Evolutionary conservation across 92 coral and sea anemone species (phyloP).

Genomic region (Porites cylindrica): DNA sequence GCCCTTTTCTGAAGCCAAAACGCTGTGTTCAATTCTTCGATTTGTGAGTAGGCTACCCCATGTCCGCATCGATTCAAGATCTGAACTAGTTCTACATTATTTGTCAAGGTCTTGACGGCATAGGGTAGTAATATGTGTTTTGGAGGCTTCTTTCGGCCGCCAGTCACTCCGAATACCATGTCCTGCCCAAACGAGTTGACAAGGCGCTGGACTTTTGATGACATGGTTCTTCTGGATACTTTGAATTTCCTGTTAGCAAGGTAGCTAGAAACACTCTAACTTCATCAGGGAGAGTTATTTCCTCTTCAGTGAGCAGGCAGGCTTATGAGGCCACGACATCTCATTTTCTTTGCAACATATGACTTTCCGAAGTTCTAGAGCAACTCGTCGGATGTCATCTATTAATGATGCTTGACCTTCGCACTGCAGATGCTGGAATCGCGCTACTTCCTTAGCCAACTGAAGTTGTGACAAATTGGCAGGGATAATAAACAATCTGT

Average conservation of each 20-base stretch:
- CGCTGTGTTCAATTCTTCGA: conserved; percentile 54
- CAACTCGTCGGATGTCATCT: conserved; percentile 37
- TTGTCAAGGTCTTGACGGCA: conserved; percentile 53
- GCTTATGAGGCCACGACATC: conserved; percentile 7
- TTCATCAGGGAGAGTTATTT: not conserved
- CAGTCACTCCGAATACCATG: too few species aligned
- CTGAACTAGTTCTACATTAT: conserved; percentile 35
- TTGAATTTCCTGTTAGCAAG: conserved; percentile 5
- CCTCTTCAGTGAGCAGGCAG: not conserved
- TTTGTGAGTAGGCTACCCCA: conserved; percentile 61
- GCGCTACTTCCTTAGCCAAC: conserved; percentile 41
- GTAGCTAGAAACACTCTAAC: not conserved
- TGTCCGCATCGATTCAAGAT: conserved; percentile 58
- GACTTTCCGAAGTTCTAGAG: conserved; percentile 44
- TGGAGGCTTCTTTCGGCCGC: conserved; percentile 4
- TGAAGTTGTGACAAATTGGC: conserved; percentile 37
- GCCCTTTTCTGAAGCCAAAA: conserved; percentile 57
- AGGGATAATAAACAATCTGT: conserved; percentile 55
- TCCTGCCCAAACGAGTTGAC: too few species aligned
- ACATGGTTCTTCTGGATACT: not conserved
- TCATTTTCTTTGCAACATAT: conserved; percentile 4
- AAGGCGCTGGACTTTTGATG: too few species aligned
- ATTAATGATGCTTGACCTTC: not conserved
- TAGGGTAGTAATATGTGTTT: conserved; percentile 57
- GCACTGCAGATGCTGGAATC: not conserved